Conservation (phyloP, 2,113 vertebrate genomes). For the Cynopterus brachyotis region DNA sequence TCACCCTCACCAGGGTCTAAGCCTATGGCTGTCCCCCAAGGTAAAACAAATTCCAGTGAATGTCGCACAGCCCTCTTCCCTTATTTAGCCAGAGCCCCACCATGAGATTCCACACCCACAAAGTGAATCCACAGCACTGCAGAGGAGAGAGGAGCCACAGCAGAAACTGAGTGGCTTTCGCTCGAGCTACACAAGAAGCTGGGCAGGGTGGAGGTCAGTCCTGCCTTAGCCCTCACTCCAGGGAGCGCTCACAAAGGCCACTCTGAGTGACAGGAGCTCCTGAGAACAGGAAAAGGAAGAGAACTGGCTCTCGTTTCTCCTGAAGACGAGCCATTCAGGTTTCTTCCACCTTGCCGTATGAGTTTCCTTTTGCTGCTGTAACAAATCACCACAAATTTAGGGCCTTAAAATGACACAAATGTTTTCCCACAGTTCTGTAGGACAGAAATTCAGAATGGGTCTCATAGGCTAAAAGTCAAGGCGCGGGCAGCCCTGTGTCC, state of each 20-base stretch:
- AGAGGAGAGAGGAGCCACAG: neutral
- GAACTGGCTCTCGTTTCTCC: neutral
- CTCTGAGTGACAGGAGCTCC: neutral
- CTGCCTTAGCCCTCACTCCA: neutral
- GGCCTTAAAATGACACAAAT: neutral
- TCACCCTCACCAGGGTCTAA: neutral
- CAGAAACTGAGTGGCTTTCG: neutral
- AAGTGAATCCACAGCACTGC: neutral
- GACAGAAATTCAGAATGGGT: neutral
- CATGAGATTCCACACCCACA: neutral
- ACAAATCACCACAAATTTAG: neutral
- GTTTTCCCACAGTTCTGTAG: neutral
- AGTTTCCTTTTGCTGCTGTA: neutral
- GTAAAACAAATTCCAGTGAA: neutral
- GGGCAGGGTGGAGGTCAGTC: neutral
- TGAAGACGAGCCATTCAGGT: neutral
- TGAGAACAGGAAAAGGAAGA: neutral
- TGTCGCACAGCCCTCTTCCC: neutral
- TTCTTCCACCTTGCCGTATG: neutral
- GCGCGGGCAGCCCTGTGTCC: accelerated
- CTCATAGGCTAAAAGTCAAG: neutral
- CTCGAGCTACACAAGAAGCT: neutral
- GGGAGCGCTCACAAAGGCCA: neutral
- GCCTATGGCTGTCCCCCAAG: neutral
- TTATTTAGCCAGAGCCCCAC: neutral